Evolutionary conservation across 2,888 invertebrate species (phyloP).

Genomic region (Mayetiola destructor): DNA sequence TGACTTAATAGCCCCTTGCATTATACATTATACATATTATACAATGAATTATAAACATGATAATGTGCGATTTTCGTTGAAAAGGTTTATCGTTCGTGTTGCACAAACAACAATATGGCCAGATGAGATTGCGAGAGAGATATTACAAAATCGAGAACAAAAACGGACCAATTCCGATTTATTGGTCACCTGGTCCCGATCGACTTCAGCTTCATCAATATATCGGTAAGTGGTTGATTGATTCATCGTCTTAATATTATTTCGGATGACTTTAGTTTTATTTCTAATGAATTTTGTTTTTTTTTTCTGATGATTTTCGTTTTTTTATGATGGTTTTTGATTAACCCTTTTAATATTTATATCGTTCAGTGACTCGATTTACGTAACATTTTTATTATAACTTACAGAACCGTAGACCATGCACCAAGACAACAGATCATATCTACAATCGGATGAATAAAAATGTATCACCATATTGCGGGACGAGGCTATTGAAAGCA

Average conservation of each 20-base stretch:
- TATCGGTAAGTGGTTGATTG: conserved; percentile 35
- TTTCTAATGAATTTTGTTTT: conserved; percentile 18
- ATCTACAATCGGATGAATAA: conserved; percentile 35
- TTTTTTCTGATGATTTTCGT: not conserved
- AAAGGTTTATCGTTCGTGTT: conserved; percentile 54
- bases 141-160: conserved; percentile 44
- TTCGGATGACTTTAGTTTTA: conserved; percentile 22
- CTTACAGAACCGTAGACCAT: conserved; percentile 41
- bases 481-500: too few species aligned
- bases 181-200: conserved; percentile 46
- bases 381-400: not conserved
- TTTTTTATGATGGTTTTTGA: too few species aligned
- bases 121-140: conserved; percentile 57
- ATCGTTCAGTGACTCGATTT: too few species aligned
- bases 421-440: conserved; percentile 45
- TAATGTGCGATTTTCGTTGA: conserved; percentile 19
- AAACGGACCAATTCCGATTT: conserved; percentile 46
- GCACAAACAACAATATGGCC: conserved; percentile 55
- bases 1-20: too few species aligned
- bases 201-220: conserved; percentile 44
- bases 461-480: too few species aligned
- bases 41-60: not conserved
- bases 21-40: too few species aligned
- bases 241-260: not conserved
- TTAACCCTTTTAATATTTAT: too few species aligned